phyloP scores from a whole-genome alignment of 2,888 invertebrate genomes.

The Hybos culiciformis region DNA sequence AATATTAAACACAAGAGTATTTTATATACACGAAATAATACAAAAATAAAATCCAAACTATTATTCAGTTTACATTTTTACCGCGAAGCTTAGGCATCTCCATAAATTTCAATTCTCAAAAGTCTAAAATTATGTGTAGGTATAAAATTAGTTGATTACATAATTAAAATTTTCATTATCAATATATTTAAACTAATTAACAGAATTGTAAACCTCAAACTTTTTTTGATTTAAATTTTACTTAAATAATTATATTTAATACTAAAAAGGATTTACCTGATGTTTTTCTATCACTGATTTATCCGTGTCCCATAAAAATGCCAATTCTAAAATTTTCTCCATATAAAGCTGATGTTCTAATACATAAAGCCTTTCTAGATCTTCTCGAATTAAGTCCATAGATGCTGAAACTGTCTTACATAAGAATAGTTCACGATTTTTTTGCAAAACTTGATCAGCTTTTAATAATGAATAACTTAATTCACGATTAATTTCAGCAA shows the following conservation, averaged over 20 bases:
- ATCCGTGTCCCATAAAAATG: conserved; percentile 64
- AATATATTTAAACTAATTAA: no score
- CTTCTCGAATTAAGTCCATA: conserved; percentile 55
- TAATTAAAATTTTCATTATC: no score
- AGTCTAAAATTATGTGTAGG: no score
- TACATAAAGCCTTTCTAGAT: conserved; percentile 39
- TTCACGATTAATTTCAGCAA: conserved; percentile 34
- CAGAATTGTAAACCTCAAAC: no score
- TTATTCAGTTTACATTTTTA: no score
- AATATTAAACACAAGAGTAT: no score
- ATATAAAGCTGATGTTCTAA: conserved; percentile 52
- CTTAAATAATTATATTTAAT: not conserved
- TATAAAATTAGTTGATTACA: no score
- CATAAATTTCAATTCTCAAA: no score
- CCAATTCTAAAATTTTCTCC: conserved; percentile 52
- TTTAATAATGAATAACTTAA: conserved; percentile 46
- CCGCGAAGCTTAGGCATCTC: no score
- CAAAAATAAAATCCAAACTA: no score
- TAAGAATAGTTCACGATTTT: conserved; percentile 56
- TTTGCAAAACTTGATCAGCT: conserved; percentile 54
- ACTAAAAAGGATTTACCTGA: conserved; percentile 45
- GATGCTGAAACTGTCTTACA: conserved; percentile 58
- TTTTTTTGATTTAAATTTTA: not conserved
- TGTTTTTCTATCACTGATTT: conserved; percentile 58
- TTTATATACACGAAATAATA: no score